phyloP scores from a whole-genome alignment of 2,113 vertebrate species.

The Muscicapa adusta region DNA sequence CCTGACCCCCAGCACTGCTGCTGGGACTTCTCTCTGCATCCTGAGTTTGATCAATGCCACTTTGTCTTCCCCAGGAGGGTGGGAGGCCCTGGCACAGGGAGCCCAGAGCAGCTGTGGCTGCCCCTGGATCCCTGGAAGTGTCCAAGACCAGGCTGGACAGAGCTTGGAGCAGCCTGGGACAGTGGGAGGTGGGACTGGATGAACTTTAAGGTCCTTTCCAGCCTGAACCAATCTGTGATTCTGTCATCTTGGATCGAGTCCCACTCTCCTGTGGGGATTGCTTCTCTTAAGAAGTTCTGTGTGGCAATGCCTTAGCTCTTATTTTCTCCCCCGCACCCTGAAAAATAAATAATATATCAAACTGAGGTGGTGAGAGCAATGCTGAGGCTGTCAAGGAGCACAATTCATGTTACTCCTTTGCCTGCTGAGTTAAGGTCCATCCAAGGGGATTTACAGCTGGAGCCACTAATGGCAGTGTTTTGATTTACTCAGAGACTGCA shows the following conservation, averaged over 20 bases:
- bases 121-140: not conserved
- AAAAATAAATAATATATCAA: not conserved
- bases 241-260: not conserved
- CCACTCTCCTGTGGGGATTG: rapidly evolving
- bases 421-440: not conserved
- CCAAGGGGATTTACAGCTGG: not conserved
- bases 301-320: rapidly evolving
- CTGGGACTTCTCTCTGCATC: not conserved
- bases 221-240: not conserved
- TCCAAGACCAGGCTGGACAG: not conserved
- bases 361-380: rapidly evolving
- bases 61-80: not conserved
- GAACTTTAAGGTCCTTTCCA: not conserved
- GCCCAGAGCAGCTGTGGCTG: not conserved
- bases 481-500: not conserved
- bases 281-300: not conserved
- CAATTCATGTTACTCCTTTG: not conserved
- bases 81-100: not conserved
- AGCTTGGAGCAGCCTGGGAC: not conserved
- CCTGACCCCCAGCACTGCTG: not conserved
- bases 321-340: not conserved
- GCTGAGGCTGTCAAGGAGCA: not conserved
- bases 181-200: not conserved
- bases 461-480: rapidly evolving
- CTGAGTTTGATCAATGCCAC: rapidly evolving